Evolutionary conservation across 1,140 invertebrate species (phyloP), one percentile per base, ranked within the genome.

Genomic region (Magallana ariakensis): DNA sequence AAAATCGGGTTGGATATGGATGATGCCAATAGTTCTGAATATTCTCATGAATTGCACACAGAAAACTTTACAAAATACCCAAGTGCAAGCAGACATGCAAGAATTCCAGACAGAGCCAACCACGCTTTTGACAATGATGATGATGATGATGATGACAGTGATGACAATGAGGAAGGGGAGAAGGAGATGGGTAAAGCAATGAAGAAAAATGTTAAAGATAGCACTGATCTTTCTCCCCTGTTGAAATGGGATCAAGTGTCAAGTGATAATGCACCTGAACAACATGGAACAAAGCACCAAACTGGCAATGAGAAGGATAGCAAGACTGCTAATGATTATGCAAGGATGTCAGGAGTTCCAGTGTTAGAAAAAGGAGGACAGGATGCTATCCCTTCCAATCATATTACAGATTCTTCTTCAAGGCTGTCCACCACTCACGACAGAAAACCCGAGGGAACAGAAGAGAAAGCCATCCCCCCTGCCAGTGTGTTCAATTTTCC

Each of bases 401-500:
- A 75, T 10, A 26, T 26, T 7, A 13, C 33, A 46, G 5, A 75
- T 26, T 26, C 66, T 26, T 2, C 22, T 13, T 11, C 33, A 10
- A 13, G n/a, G n/a, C 15, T 60, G 58, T 60, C 58, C n/a, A n/a
- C 15, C 58, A 9, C 22, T 33, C 19, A 75, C 3, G 22, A 22
- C 22, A 13, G 66, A 75, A 75, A 75, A 75, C 11, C 58, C 5
- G 22, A 33, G 66, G 66, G 33, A 11, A 26, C 22, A 75, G 22
- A 19, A 75, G 8, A 26, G 10, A 22, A 13, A 15, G 33, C 11
- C 9, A 26, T 33, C 13, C 66, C 66, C 0, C 66, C 66, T 0
- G 66, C 66, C 13, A 75, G 22, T 26, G 66, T 26, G 22, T 75
- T 75, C 33, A 75, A 22, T 75, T 75, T 75, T 75, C 66, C 66